A percentile compares a stretch with the other conserved stretches of the same genome.
phyloP scores from a whole-genome alignment of 2,113 vertebrate species.

The Setophaga kirtlandii region DNA sequence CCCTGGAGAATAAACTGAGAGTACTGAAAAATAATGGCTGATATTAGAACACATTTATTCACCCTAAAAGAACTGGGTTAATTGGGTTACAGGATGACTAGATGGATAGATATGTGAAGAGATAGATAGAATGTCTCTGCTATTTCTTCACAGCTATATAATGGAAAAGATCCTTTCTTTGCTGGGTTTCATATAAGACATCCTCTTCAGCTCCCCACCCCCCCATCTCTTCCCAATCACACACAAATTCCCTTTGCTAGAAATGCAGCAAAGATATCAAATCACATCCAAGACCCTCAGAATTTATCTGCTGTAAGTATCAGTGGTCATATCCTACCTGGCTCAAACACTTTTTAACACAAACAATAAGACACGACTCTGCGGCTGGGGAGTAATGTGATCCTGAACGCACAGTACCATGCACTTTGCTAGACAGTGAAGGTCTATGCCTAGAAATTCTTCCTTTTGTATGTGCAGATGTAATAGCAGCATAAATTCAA shows the following conservation, averaged over 20 bases:
- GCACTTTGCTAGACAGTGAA: not conserved
- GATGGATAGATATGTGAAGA: conserved; percentile 1
- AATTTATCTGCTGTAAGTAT: not conserved
- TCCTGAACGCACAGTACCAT: not conserved
- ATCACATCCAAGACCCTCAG: not conserved
- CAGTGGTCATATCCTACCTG: not conserved
- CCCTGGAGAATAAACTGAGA: conserved; percentile 22
- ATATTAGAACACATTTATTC: conserved; percentile 42
- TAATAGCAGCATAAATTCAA: not conserved
- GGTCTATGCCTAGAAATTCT: not conserved
- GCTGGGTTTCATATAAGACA: not conserved
- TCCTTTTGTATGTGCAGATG: not conserved
- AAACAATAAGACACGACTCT: not conserved
- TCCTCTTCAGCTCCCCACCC: not conserved
- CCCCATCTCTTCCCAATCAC: not conserved
- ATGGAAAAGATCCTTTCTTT: conserved; percentile 43
- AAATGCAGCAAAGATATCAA: not conserved
- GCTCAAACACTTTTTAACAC: not conserved
- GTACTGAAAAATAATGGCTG: conserved; percentile 38
- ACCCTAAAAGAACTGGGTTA: conserved; percentile 52
- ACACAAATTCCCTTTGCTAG: not conserved
- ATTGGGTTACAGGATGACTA: conserved; percentile 28
- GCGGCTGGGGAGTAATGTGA: not conserved
- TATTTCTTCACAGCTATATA: conserved; percentile 19
- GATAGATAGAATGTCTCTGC: not conserved